Conservation (phyloP, 1,140 invertebrate genomes). For the Magallana gigas region DNA sequence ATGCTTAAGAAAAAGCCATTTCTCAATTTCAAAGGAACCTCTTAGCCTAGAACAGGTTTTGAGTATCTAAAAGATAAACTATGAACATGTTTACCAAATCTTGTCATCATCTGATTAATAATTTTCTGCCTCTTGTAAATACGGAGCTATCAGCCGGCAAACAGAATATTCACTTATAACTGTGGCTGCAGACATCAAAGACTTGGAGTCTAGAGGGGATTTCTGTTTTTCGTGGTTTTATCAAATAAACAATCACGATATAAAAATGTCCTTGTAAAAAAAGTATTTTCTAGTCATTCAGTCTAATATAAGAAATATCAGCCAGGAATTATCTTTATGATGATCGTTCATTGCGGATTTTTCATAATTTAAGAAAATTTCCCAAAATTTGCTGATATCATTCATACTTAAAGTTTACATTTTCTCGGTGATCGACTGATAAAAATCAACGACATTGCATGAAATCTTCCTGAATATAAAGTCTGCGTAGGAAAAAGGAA, state of each 20-base stretch:
- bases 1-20: constrained; percentile 24
- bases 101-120: constrained; percentile 34
- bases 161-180: background rate
- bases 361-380: constrained; percentile 3
- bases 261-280: constrained; percentile 6
- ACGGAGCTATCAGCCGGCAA: background rate
- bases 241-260: background rate
- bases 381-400: background rate
- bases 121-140: constrained; percentile 25
- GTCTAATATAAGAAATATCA: background rate
- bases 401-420: too few relatives aligned
- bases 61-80: constrained; percentile 19
- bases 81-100: constrained; percentile 36
- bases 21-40: constrained; percentile 23
- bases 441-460: too few relatives aligned
- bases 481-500: too few relatives aligned
- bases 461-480: too few relatives aligned
- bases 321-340: background rate
- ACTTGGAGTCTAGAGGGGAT: background rate
- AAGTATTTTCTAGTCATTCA: background rate
- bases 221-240: background rate
- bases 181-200: constrained; percentile 14
- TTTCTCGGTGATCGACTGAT: too few relatives aligned
- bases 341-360: background rate
- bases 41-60: constrained; percentile 14